phyloP scores from a whole-genome alignment of 2,888 invertebrate genomes.

The Amblyjoppa fuscipennis region DNA sequence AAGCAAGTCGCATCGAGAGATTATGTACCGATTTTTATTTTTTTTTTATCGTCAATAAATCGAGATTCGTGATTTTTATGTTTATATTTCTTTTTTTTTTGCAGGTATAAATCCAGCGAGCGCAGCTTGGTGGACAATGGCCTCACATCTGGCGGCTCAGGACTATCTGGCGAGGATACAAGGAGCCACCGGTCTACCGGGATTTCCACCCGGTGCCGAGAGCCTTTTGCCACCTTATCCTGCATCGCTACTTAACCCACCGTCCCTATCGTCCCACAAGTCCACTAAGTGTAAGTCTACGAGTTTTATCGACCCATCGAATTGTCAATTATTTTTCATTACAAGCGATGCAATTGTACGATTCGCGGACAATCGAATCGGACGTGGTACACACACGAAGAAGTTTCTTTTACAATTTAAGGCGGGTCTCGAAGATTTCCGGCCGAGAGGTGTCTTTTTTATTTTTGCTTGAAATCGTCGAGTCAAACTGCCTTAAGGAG shows the following conservation, averaged over 20 bases:
- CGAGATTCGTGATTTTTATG: not conserved
- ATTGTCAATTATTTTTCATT: constrained; percentile 29
- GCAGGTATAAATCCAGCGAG: constrained; percentile 87
- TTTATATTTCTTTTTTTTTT: constrained; percentile 64
- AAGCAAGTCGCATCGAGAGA: not conserved
- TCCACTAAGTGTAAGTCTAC: constrained; percentile 83
- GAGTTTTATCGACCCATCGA: constrained; percentile 24
- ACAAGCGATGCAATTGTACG: not conserved
- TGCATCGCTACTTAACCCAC: constrained; percentile 87
- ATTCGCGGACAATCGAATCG: not conserved
- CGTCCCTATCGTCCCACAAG: constrained; percentile 85
- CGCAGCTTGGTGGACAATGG: constrained; percentile 97
- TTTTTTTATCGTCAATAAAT: not conserved
- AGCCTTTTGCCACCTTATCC: constrained; percentile 87
- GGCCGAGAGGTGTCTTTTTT: too few relatives aligned
- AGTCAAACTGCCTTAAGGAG: not conserved
- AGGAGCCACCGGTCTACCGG: constrained; percentile 90
- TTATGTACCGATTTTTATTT: not conserved
- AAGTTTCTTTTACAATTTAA: not conserved
- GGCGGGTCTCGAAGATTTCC: too few relatives aligned
- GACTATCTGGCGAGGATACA: constrained; percentile 94
- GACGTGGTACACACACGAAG: not conserved
- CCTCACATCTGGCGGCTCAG: constrained; percentile 94
- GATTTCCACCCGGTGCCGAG: constrained; percentile 88
- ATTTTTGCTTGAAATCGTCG: too few relatives aligned